Conservation (phyloP, 2,113 vertebrate species). For the Podarcis muralis region DNA sequence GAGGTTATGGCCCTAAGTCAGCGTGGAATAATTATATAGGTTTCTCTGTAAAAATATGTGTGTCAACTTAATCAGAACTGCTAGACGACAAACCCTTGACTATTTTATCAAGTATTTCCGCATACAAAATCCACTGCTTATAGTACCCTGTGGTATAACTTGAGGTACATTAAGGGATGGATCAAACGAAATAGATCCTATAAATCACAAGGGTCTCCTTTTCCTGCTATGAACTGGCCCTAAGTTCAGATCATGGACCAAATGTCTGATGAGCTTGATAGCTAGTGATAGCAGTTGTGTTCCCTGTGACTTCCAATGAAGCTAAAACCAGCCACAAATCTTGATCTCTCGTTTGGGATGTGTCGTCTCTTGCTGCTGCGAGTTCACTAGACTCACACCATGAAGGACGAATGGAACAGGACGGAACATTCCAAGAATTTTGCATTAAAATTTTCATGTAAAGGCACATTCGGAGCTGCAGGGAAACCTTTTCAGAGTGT, state of each 20-base stretch:
- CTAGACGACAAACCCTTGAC: not conserved
- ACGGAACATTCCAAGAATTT: not conserved
- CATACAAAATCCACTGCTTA: not conserved
- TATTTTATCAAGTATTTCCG: not conserved
- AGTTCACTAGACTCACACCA: not conserved
- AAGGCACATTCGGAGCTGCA: not conserved
- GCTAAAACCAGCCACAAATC: not conserved
- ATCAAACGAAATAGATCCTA: not conserved
- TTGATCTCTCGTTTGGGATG: not conserved
- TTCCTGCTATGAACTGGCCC: not conserved
- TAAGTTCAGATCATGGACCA: not conserved
- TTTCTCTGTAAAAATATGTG: not conserved
- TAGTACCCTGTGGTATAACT: not conserved
- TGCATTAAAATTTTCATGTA: not conserved
- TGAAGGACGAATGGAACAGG: not conserved
- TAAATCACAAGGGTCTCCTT: not conserved
- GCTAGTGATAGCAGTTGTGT: not conserved
- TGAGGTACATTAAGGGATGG: not conserved
- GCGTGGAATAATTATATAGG: not conserved
- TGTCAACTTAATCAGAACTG: not conserved
- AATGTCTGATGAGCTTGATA: not conserved
- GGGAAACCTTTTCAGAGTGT: not conserved
- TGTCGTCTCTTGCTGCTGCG: not conserved
- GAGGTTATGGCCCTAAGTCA: not conserved
- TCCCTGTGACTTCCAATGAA: not conserved